These are phyloP conservation scores for Archegozetes longisetosus DNA, from an alignment of 1,140 invertebrate species.

Conservation along the genomic window DNA sequence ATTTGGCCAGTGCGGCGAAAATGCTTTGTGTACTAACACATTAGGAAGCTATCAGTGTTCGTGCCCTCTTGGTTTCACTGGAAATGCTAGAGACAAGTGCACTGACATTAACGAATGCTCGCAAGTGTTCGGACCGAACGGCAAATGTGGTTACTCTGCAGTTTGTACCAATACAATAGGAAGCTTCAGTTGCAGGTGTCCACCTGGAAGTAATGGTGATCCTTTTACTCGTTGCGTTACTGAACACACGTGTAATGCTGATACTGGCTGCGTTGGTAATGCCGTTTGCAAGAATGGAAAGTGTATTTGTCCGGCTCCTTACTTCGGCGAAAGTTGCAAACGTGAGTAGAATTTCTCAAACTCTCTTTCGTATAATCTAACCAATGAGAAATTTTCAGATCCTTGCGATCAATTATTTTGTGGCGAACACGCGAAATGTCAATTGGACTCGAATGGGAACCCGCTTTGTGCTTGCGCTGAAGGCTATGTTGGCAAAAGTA, in stretches of 20 bases:
- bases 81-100: slow-evolving; percentile 22
- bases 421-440: slow-evolving; percentile 72
- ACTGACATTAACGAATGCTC: slow-evolving; percentile 66
- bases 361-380: neutral
- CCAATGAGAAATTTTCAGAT: slow-evolving; percentile 38
- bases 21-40: slow-evolving; percentile 65
- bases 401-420: slow-evolving; percentile 71
- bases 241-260: slow-evolving; percentile 37
- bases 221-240: slow-evolving; percentile 49
- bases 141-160: slow-evolving; percentile 56
- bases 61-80: slow-evolving; percentile 24
- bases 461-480: slow-evolving; percentile 62
- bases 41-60: slow-evolving; percentile 47
- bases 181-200: slow-evolving; percentile 58
- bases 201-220: slow-evolving; percentile 57
- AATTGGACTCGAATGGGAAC: slow-evolving; percentile 53
- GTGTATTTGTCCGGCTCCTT: slow-evolving; percentile 74
- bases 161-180: slow-evolving; percentile 60
- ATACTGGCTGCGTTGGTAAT: slow-evolving; percentile 71
- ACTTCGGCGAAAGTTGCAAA: slow-evolving; percentile 73
- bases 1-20: slow-evolving; percentile 59
- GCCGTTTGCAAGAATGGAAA: slow-evolving; percentile 58
- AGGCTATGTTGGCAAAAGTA: slow-evolving; percentile 48
- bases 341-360: slow-evolving; percentile 43
- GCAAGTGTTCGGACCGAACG: slow-evolving; percentile 27